Base-by-base conservation (phyloP, 2,113 vertebrate genomes). In the Raphicerus campestris region DNA sequence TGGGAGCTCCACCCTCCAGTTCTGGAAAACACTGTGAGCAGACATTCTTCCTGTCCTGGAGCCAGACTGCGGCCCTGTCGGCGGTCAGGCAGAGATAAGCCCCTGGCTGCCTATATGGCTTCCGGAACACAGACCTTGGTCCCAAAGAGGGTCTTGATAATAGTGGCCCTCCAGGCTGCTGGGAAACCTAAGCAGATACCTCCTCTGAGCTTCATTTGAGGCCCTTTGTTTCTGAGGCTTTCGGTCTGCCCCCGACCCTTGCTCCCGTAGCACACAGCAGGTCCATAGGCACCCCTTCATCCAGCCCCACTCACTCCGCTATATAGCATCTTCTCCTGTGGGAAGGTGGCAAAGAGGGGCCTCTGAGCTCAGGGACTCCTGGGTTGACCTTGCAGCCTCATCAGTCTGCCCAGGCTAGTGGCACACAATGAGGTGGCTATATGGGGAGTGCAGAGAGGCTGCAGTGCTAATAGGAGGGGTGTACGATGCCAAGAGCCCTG, bases 31-130 rank as follows among this genome's bases (percentile, higher is more conserved):
- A 96, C 95, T n/a, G 0, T 24, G 58, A 93, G 58, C 87, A 73
- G 94, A 93, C 95, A 61, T 6, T 51, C 66, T 96, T 98, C 98
- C 97, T 96, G 97, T 96, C 81, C 87, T 24, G 87, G 96, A 97
- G 86, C 78, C 91, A 91, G 88, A 58, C 89, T 60, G 80, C 1
- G 19, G 58, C 66, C 70, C 11, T 20, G 42, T 95, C 61, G 80
- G 51, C 2, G 0, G 89, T 66, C 87, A 80, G 77, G 47, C 80
- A 83, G 77, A 90, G 97, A 98, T 97, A 96, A 97, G 80, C 5
- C 80, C 78, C 51, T 13, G 22, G 35, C 47, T 94, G 91, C 35
- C 8, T 15, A 53, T 30, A 30, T 8, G 39, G 26, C 20, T 93
- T 94, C 94, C 35, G 8, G 93, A 75, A 80, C 39, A 24, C 6